Evolutionary conservation across 2,888 invertebrate species (phyloP).

Genomic region (Antitype chi): DNA sequence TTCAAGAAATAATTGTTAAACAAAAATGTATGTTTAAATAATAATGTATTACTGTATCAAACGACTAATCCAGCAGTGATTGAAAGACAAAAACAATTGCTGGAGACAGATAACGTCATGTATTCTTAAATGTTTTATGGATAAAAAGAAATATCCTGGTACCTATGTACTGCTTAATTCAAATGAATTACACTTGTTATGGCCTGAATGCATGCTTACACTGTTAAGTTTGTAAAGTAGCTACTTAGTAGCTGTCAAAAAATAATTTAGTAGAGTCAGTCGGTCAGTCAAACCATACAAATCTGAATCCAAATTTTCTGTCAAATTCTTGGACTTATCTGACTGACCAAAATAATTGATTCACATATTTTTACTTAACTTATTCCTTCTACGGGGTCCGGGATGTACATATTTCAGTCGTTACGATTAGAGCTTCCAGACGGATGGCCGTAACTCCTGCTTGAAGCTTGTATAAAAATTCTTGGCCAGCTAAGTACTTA

Average conservation of each 20-base stretch:
- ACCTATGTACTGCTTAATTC: background rate
- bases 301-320: background rate
- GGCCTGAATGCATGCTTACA: background rate
- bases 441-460: conserved; percentile 35
- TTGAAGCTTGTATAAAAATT: conserved; percentile 53
- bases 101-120: background rate
- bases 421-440: conserved; percentile 40
- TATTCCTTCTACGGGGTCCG: background rate
- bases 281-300: background rate
- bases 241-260: background rate
- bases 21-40: background rate
- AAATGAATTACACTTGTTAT: background rate
- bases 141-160: background rate
- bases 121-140: background rate
- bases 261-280: background rate
- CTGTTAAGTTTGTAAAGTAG: background rate
- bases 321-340: background rate
- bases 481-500: conserved; percentile 40
- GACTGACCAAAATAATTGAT: background rate
- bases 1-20: background rate
- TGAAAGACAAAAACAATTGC: background rate
- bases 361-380: conserved; percentile 17
- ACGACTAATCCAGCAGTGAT: background rate
- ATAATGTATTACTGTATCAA: background rate
- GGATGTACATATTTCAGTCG: conserved; percentile 37